A percentile compares a stretch with the other conserved stretches of the same genome.
phyloP scores from a whole-genome alignment of 1,140 invertebrate genomes.

The Caenorhabditis latens region DNA sequence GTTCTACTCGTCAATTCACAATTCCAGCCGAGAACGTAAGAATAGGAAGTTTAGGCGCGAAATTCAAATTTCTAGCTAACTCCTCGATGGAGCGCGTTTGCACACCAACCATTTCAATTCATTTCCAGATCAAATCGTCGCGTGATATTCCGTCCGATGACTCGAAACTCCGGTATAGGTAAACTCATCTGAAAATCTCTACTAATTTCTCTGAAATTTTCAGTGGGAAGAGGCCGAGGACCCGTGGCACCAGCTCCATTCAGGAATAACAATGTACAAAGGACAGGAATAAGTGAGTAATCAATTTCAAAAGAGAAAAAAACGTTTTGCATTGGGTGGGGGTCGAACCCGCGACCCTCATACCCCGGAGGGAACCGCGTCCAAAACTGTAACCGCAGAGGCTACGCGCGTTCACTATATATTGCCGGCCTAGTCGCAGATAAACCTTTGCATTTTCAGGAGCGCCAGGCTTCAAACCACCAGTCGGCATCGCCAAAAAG shows the following conservation, averaged over 20 bases:
- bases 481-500: constrained; percentile 11
- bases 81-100: too few species aligned
- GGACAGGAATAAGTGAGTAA: neutral
- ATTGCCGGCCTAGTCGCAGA: neutral
- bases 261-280: neutral
- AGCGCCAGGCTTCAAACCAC: constrained; percentile 37
- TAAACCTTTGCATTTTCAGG: neutral
- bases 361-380: too few species aligned
- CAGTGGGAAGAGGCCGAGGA: constrained; percentile 11
- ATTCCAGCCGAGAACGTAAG: too few species aligned
- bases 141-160: constrained; percentile 17
- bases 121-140: constrained; percentile 39
- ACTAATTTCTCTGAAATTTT: neutral
- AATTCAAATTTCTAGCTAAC: too few species aligned
- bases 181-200: neutral
- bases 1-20: too few species aligned
- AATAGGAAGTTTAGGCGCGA: too few species aligned
- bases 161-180: constrained; percentile 48
- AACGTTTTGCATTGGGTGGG: too few species aligned
- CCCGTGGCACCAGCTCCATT: constrained; percentile 7
- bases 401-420: too few species aligned
- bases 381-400: too few species aligned
- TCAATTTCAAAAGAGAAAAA: neutral
- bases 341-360: too few species aligned
- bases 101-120: neutral